Base-by-base conservation (phyloP, 2,113 vertebrate species). In the Trichomycterus rosablanca region DNA sequence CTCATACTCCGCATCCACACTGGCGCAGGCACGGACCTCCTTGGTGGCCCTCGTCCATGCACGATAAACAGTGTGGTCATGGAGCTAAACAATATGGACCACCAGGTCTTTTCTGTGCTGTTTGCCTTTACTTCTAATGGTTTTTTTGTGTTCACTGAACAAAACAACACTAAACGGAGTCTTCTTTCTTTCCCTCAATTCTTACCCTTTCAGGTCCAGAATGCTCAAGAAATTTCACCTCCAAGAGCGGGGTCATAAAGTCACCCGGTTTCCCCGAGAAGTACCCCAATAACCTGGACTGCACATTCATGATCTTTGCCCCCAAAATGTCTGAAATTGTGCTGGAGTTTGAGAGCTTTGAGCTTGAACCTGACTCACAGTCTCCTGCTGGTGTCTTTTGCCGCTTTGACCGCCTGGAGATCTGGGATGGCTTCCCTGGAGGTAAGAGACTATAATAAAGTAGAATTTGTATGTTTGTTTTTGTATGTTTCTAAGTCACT, bases 361-460 rank as follows among this genome's bases (percentile, higher is more conserved):
- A 99, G 78, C 76, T 99, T 75, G 96, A 99, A 76, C 83, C 90
- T 0, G 96, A 99, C 81, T 83, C 87, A 12, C 94, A 93, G 57
- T 87, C 91, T 16, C 93, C 92, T 1, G 81, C 87, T 2, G 94
- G 94, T 23, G 86, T 88, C 1, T 90, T 91, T 74, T 99, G 96
- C 76, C 93, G 93, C 54, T 99, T 93, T 26, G 96, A 99, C 84
- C 86, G 93, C 42, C 79, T 99, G 64, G 96, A 98, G 82, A 93
- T 97, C 80, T 99, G 96, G 96, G 96, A 97, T 43, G 96, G 96
- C 63, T 94, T 97, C 79, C 93, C 95, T 0, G 93, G 93, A 67
- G 95, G 96, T 99, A 86, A 87, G 89, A 20, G 9, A 12, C 20
- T 20, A 2, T 23, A 28, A 24, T 12, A n/a, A 23, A 5, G 11